Conservation (phyloP, 2,888 invertebrate genomes). For the Dromius quadrimaculatus region DNA sequence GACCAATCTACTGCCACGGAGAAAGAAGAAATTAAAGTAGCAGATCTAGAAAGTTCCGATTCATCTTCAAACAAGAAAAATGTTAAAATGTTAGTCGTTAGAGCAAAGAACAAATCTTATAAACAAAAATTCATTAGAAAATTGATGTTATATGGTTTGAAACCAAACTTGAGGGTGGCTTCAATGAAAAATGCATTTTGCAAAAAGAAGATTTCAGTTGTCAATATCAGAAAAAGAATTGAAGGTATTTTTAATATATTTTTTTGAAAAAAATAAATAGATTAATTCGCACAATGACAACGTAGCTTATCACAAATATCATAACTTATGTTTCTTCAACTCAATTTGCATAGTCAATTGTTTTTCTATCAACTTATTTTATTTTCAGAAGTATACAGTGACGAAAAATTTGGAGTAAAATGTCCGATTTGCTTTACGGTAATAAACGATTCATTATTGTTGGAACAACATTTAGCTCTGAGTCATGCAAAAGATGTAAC, state of each 20-base stretch:
- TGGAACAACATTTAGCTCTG: conserved; percentile 70
- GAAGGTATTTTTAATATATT: conserved; percentile 55
- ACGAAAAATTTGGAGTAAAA: conserved; percentile 61
- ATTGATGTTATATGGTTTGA: conserved; percentile 64
- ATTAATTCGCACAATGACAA: too few species aligned
- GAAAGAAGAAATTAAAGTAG: conserved; percentile 54
- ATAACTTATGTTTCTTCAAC: neutral
- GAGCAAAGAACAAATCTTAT: conserved; percentile 63
- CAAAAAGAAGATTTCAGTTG: conserved; percentile 62
- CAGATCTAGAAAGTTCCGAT: conserved; percentile 59
- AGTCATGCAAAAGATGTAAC: conserved; percentile 72
- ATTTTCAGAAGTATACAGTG: conserved; percentile 61
- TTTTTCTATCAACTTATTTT: too few species aligned
- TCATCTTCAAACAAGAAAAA: conserved; percentile 56
- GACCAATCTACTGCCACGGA: neutral
- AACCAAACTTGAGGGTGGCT: conserved; percentile 65
- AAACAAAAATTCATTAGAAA: conserved; percentile 64
- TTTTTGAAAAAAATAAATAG: too few species aligned
- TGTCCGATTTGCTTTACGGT: conserved; percentile 71
- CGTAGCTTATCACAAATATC: too few species aligned
- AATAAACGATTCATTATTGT: conserved; percentile 67
- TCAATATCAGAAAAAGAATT: conserved; percentile 48
- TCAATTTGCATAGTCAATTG: neutral
- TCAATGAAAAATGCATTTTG: conserved; percentile 65
- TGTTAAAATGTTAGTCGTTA: conserved; percentile 62